Evolutionary conservation across 2,113 vertebrate species (phyloP).

Genomic region (Ammodytes dubius): DNA sequence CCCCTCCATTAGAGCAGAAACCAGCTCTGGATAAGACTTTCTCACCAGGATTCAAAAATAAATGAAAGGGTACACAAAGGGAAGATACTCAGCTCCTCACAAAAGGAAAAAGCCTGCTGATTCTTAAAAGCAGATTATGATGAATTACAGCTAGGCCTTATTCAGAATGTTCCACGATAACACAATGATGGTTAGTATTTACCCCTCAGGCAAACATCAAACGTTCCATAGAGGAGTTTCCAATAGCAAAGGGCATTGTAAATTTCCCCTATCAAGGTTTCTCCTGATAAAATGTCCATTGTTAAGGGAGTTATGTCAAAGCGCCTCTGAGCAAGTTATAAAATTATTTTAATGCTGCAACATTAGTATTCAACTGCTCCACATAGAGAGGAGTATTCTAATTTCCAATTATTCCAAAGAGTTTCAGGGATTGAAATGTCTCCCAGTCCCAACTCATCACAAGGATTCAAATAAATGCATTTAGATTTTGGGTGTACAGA

Average conservation of each 20-base stretch:
- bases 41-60: constrained; percentile 14
- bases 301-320: constrained; percentile 43
- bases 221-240: constrained; percentile 9
- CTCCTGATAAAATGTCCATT: constrained; percentile 20
- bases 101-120: background rate
- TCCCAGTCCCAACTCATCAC: constrained; percentile 18
- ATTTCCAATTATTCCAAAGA: constrained; percentile 23
- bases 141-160: constrained; percentile 6
- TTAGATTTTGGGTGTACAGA: background rate
- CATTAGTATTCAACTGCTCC: constrained; percentile 43
- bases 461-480: background rate
- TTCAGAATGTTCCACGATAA: constrained; percentile 19
- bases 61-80: background rate
- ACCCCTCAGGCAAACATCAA: constrained; percentile 27
- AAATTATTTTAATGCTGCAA: constrained; percentile 49
- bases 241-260: constrained; percentile 47
- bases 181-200: background rate
- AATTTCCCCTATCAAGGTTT: constrained; percentile 38
- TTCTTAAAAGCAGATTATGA: constrained; percentile 10
- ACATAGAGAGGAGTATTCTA: constrained; percentile 14
- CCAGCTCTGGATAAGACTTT: background rate
- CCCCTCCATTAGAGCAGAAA: constrained; percentile 27
- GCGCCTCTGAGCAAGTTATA: constrained; percentile 44
- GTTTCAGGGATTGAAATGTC: constrained; percentile 23
- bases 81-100: background rate